These are phyloP conservation scores for Branchellion lobata DNA, from an alignment of 2,888 invertebrate species.

Conservation along the genomic window DNA sequence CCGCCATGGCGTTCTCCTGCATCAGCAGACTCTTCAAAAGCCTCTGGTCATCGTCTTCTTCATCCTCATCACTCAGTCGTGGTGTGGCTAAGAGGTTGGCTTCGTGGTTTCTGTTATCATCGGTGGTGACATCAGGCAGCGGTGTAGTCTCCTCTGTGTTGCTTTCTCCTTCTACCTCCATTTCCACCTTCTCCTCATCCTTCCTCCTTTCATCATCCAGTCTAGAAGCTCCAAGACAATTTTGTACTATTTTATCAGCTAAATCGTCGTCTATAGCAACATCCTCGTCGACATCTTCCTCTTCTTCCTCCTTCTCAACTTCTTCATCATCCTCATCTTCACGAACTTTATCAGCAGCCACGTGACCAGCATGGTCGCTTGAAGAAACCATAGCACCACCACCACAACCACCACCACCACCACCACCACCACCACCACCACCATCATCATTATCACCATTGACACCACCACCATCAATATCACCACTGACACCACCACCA, in stretches of 20 bases:
- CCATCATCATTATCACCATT: neutral
- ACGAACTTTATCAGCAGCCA: neutral
- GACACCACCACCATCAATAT: too few relatives aligned
- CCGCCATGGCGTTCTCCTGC: too few relatives aligned
- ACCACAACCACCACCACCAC: neutral
- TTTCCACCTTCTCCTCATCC: too few relatives aligned
- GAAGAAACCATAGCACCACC: too few relatives aligned
- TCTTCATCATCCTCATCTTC: neutral
- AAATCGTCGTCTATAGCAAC: constrained; percentile 36
- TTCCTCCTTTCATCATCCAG: neutral
- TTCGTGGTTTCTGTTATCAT: neutral
- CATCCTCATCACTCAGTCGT: neutral
- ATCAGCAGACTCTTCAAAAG: neutral
- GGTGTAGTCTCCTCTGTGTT: too few relatives aligned
- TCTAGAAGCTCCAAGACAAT: constrained; percentile 5
- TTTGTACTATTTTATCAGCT: constrained; percentile 35
- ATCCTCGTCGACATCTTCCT: constrained; percentile 20
- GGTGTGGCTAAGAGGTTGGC: too few relatives aligned
- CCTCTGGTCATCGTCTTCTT: neutral
- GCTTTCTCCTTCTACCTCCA: too few relatives aligned
- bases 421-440: neutral
- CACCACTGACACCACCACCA: too few relatives aligned
- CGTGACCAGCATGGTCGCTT: neutral
- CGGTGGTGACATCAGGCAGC: neutral
- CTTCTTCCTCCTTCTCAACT: neutral